These are phyloP conservation scores for Diarsia brunnea DNA, from an alignment of 2,888 invertebrate species.

Conservation along the genomic window DNA sequence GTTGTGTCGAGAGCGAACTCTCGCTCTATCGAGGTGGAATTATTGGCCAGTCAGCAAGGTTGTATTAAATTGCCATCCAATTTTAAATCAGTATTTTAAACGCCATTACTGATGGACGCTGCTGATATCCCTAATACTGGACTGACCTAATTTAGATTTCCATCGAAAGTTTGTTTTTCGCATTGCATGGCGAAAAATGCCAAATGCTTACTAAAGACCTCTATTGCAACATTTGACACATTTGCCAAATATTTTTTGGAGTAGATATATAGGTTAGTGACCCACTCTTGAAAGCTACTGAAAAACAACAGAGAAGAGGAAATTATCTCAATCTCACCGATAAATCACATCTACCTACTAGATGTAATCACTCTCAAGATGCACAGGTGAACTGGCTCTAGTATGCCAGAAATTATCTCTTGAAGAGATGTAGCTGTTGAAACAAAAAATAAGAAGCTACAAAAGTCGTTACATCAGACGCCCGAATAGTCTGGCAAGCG, in stretches of 20 bases:
- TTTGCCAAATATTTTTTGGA: conserved; percentile 6
- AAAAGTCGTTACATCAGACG: conserved; percentile 14
- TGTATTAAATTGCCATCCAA: neutral
- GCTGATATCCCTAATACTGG: neutral
- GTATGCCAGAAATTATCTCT: neutral
- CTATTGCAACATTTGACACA: neutral
- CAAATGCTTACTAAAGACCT: neutral
- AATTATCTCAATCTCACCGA: neutral
- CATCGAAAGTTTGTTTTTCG: neutral
- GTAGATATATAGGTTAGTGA: too few relatives aligned
- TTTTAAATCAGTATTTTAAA: neutral
- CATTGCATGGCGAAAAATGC: neutral
- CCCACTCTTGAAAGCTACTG: neutral
- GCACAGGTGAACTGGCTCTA: too few relatives aligned
- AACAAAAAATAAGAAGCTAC: neutral
- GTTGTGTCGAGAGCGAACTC: neutral
- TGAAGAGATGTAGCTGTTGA: neutral
- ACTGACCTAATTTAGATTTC: neutral
- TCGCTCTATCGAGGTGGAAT: neutral
- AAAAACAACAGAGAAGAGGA: neutral
- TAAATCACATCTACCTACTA: neutral
- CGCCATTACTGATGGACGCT: neutral
- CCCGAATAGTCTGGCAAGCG: conserved; percentile 37
- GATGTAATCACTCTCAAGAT: neutral
- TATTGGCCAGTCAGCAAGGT: neutral